phyloP scores from a whole-genome alignment of 2,888 invertebrate genomes.

The Amiota minor region DNA sequence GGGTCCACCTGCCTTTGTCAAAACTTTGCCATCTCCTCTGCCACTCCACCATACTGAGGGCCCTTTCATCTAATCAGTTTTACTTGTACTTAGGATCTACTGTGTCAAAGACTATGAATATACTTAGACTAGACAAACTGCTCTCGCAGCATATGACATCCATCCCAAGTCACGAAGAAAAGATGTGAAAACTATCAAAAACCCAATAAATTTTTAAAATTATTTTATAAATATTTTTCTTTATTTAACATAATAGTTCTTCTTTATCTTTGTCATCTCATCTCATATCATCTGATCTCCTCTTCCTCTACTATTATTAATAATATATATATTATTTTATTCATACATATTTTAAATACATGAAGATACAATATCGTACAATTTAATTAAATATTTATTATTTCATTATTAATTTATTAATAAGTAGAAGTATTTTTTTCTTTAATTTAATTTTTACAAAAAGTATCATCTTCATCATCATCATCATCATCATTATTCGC shows the following conservation, averaged over 20 bases:
- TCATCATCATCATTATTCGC: no score
- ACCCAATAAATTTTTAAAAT: not conserved
- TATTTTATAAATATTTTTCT: constrained; percentile 26
- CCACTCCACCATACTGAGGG: no score
- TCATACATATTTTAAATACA: constrained; percentile 12
- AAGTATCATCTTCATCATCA: not conserved
- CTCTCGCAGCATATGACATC: no score
- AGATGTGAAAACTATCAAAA: no score
- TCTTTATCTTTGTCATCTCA: constrained; percentile 17
- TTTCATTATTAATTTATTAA: not conserved
- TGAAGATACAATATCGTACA: not conserved
- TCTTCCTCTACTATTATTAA: not conserved
- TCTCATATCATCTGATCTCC: not conserved
- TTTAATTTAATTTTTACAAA: constrained; percentile 11
- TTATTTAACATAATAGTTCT: constrained; percentile 29
- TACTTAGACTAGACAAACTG: no score
- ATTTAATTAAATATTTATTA: not conserved
- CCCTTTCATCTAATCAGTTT: no score
- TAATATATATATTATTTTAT: constrained; percentile 21
- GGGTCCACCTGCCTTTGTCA: no score
- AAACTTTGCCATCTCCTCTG: no score
- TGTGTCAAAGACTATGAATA: no score
- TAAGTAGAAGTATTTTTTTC: not conserved
- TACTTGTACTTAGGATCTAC: no score
- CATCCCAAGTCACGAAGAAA: no score